Evolutionary conservation across 2,888 invertebrate genomes (phyloP), one percentile per base, ranked within the genome.

Genomic region (Eudasyphora cyanicolor): DNA sequence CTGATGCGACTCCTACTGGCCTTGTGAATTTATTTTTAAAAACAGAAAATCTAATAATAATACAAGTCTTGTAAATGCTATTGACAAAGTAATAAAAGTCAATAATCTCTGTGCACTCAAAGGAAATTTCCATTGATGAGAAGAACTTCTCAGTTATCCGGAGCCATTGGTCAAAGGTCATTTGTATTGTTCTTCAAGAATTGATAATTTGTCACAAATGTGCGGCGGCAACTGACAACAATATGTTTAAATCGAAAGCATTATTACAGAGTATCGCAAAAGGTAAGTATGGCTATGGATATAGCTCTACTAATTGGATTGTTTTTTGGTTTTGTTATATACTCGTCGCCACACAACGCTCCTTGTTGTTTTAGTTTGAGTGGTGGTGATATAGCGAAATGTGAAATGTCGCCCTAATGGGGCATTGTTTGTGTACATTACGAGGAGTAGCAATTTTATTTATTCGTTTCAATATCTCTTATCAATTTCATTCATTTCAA

Each of bases 181-280:
- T 29, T 54, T 76, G 17, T 27, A 82, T 0, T 17, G n/a, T n/a
- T 54, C 17, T 27, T 62, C 12, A 29, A 0, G 8, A 38, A 1
- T 32, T 54, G 14, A 73, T 27, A 27, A 42, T 17, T 27, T 27
- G n/a, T 17, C 14, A 60, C 75, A 64, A 80, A 83, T 80, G 83
- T 29, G 60, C 27, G 24, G 67, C 21, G 62, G 29, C 24, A 8
- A 7, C 49, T 29, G 27, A 35, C 29, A 76, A 49, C 78, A 88
- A 82, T 70, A 90, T 90, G 90, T 88, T 89, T 54, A 90, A 89
- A 78, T 86, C 89, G n/a, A 89, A 87, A 84, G 82, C 86, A 74
- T 86, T 90, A 76, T 76, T 89, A 74, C 87, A 89, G 77, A 86
- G 87, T 75, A 85, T 89, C 76, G 81, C 86, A 29, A 89, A 86